A percentile compares a stretch with the other conserved stretches of the same genome.
These are phyloP conservation scores for Drosophila paracracens DNA, from an alignment of 2,888 invertebrate species.

Conservation along the genomic window DNA sequence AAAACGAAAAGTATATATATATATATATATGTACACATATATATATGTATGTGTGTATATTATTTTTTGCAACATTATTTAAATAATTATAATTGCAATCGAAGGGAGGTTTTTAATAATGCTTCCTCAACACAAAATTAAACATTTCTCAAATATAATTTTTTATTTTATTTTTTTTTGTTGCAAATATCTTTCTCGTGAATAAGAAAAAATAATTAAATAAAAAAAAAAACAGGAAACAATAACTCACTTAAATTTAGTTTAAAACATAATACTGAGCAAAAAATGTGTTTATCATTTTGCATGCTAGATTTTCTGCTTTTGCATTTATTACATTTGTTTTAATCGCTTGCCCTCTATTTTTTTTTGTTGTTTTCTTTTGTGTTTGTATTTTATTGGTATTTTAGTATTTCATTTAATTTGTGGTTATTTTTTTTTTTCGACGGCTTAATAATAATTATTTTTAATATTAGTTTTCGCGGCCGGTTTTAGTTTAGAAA, in stretches of 20 bases:
- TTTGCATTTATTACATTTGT: constrained; percentile 50
- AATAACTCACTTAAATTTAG: constrained; percentile 82
- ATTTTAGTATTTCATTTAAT: constrained; percentile 15
- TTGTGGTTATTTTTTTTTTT: constrained; percentile 26
- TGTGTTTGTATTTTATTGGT: constrained; percentile 1
- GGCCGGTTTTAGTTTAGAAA: constrained; percentile 61
- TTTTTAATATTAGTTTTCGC: constrained; percentile 46
- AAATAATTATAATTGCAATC: constrained; percentile 57
- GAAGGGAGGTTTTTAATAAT: constrained; percentile 38
- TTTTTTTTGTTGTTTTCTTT: background rate
- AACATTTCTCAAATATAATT: constrained; percentile 20
- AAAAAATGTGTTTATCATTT: constrained; percentile 78
- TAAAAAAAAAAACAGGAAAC: constrained; percentile 62
- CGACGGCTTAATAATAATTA: constrained; percentile 45
- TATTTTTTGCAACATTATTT: constrained; percentile 39
- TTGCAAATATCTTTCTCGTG: constrained; percentile 20
- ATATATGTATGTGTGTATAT: constrained; percentile 18
- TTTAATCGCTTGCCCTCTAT: constrained; percentile 46
- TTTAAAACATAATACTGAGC: constrained; percentile 85
- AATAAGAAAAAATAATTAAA: constrained; percentile 37
- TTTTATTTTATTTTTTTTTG: constrained; percentile 4
- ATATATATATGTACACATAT: background rate
- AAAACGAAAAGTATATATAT: constrained; percentile 41
- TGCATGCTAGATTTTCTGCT: constrained; percentile 62
- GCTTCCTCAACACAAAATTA: constrained; percentile 36